phyloP scores from a whole-genome alignment of 2,113 vertebrate genomes.

The Petrocephalus microphthalmus region DNA sequence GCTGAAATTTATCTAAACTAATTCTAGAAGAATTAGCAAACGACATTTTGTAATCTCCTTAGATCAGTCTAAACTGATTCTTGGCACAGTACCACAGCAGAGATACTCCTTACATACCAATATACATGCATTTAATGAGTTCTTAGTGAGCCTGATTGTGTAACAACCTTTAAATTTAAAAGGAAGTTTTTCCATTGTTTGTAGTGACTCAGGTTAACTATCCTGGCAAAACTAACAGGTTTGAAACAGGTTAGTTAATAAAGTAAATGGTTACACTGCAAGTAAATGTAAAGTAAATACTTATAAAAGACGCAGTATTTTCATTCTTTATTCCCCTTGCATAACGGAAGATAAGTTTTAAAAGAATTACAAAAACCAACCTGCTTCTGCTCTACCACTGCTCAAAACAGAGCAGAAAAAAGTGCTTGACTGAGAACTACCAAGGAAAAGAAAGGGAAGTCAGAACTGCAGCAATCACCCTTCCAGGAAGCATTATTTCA shows the following conservation, averaged over 20 bases:
- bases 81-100: background rate
- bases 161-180: background rate
- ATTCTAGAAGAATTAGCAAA: background rate
- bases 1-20: background rate
- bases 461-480: background rate
- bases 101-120: background rate
- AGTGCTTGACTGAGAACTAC: background rate
- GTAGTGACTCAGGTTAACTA: background rate
- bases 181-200: background rate
- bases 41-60: background rate
- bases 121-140: background rate
- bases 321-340: background rate
- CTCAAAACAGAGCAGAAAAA: background rate
- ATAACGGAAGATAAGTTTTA: background rate
- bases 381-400: background rate
- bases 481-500: conserved; percentile 15
- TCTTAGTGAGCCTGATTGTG: background rate
- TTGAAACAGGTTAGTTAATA: background rate
- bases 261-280: no score
- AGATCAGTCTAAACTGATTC: background rate
- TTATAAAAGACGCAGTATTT: background rate
- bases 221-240: background rate
- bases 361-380: conserved; percentile 9
- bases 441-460: background rate
- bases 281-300: background rate